phyloP scores from a whole-genome alignment of 2,888 invertebrate genomes.

The Leptodirus hochenwartii region DNA sequence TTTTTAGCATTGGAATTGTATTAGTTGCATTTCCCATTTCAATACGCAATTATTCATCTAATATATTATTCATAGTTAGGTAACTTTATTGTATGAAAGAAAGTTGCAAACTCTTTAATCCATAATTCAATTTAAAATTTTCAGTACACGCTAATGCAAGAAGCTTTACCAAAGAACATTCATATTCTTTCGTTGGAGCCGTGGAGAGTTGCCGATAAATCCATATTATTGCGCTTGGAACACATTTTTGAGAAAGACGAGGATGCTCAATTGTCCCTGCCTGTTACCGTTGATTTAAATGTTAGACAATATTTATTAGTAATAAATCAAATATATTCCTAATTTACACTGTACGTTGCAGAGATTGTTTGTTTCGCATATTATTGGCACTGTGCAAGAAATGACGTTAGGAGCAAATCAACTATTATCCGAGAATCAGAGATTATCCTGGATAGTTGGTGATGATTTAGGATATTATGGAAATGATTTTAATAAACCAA shows the following conservation, averaged over 20 bases:
- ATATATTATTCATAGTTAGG: too few species aligned
- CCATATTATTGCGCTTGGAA: constrained; percentile 3
- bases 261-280: constrained; percentile 30
- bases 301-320: too few species aligned
- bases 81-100: too few species aligned
- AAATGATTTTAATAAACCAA: too few species aligned
- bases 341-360: constrained; percentile 16
- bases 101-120: too few species aligned
- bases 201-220: neutral
- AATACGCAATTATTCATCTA: too few species aligned
- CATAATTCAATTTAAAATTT: too few species aligned
- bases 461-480: too few species aligned
- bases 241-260: constrained; percentile 41
- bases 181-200: constrained; percentile 24
- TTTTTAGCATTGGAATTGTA: too few species aligned
- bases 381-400: constrained; percentile 23
- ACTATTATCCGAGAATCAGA: constrained; percentile 31
- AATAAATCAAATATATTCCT: too few species aligned
- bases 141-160: constrained; percentile 35
- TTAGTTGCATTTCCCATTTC: too few species aligned
- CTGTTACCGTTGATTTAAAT: constrained; percentile 33
- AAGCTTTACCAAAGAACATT: constrained; percentile 44
- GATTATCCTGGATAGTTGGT: constrained; percentile 6
- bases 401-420: constrained; percentile 30
- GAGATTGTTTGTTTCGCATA: constrained; percentile 25